phyloP scores from a whole-genome alignment of 2,888 invertebrate species.

The Trichopoda pennipes region DNA sequence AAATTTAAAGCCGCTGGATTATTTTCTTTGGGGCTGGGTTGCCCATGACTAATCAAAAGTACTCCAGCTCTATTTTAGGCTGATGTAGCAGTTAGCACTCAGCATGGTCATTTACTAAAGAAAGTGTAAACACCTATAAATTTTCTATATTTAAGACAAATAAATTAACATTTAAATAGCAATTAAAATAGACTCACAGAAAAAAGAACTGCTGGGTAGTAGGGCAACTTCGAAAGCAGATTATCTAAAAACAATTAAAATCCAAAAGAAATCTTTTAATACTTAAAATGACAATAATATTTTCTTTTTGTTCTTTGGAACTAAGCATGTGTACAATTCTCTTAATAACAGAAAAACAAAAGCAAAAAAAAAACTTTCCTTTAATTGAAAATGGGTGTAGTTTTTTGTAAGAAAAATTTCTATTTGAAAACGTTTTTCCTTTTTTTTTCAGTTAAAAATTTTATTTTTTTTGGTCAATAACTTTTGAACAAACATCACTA shows the following conservation, averaged over 20 bases:
- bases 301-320: slow-evolving; percentile 5
- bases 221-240: too few species aligned
- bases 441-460: neutral
- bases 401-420: slow-evolving; percentile 30
- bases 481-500: slow-evolving; percentile 55
- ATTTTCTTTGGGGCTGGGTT: too few species aligned
- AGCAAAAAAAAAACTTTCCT: slow-evolving; percentile 18
- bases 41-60: too few species aligned
- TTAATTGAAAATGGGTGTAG: slow-evolving; percentile 59
- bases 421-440: too few species aligned
- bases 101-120: too few species aligned
- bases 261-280: slow-evolving; percentile 41
- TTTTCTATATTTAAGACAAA: too few species aligned
- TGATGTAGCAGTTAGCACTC: too few species aligned
- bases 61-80: too few species aligned
- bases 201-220: too few species aligned
- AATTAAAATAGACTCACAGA: neutral
- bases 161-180: neutral
- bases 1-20: too few species aligned
- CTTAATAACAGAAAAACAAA: neutral
- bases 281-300: slow-evolving; percentile 54
- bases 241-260: too few species aligned
- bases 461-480: slow-evolving; percentile 34
- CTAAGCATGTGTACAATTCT: neutral
- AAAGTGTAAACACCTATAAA: too few species aligned